Conservation (phyloP, 1,140 invertebrate species). For the Cardiocondyla obscurior region DNA sequence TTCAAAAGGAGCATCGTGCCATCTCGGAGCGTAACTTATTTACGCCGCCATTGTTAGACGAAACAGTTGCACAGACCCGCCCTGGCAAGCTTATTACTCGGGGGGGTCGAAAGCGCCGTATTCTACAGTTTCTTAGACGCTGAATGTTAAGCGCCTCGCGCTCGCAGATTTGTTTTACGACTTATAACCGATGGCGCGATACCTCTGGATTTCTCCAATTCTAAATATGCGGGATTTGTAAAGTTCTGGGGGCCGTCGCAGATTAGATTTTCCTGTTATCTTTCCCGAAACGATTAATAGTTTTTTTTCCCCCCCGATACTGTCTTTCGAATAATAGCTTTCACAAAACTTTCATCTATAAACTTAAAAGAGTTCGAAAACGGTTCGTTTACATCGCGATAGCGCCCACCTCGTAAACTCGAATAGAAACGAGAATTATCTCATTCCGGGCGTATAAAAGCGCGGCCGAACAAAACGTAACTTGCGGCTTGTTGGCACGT, state of each 20-base stretch:
- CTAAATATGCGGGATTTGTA: not conserved
- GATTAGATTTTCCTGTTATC: not conserved
- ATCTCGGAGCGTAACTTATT: conserved; percentile 42
- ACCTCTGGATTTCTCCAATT: not conserved
- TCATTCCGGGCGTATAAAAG: conserved; percentile 9
- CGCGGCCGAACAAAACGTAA: not conserved
- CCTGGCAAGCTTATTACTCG: conserved; percentile 31
- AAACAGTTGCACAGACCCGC: conserved; percentile 24
- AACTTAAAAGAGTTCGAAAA: not conserved
- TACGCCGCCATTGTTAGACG: conserved; percentile 43
- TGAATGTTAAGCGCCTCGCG: not conserved
- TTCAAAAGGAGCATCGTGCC: conserved; percentile 48
- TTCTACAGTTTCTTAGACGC: not conserved
- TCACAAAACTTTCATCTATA: not conserved
- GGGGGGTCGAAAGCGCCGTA: not conserved
- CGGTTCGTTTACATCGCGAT: not conserved
- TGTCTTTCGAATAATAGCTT: not conserved
- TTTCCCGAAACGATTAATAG: not conserved
- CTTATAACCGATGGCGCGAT: not conserved
- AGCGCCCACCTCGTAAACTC: conserved; percentile 7
- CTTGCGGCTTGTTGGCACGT: not conserved
- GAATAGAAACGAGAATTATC: conserved; percentile 27
- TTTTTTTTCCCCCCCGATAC: not conserved
- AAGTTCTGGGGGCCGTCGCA: not conserved
- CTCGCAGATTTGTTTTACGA: not conserved